Percentiles rank a stretch among this genome's conserved stretches.
Conservation (phyloP, 2,888 invertebrate species). For the Pandemis heparana region DNA sequence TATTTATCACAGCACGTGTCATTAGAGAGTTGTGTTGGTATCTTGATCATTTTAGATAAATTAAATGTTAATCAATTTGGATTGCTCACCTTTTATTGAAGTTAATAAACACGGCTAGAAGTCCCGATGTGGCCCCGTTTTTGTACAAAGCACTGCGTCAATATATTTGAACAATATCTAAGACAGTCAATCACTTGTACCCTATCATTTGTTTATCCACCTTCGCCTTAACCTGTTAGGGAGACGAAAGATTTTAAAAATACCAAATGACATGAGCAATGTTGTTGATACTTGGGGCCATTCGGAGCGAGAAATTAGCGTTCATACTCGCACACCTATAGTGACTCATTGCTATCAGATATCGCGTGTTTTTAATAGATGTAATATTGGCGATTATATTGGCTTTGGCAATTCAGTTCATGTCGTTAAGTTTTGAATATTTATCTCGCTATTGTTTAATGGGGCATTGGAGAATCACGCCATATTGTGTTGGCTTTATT, state of each 20-base stretch:
- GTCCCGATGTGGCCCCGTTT: background rate
- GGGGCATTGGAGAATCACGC: background rate
- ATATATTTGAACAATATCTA: background rate
- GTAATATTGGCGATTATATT: background rate
- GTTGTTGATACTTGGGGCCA: background rate
- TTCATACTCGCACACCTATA: background rate
- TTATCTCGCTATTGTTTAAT: background rate
- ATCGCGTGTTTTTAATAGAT: constrained; percentile 9
- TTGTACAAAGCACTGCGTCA: background rate
- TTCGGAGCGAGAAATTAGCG: constrained; percentile 4
- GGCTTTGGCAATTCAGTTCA: background rate
- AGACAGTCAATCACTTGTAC: background rate
- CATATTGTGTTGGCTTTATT: background rate
- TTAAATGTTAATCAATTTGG: too few species aligned
- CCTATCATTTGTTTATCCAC: background rate
- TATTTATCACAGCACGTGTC: background rate
- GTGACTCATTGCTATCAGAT: constrained; percentile 15
- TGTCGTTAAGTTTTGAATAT: background rate
- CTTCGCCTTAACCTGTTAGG: too few species aligned
- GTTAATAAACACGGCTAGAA: too few species aligned
- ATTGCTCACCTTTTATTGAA: too few species aligned
- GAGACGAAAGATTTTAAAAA: background rate
- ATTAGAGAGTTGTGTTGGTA: background rate
- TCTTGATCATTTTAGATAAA: background rate
- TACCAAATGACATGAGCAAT: background rate